These are phyloP conservation scores for Cyrtonyx montezumae DNA, from an alignment of 2,113 vertebrate genomes.

Conservation along the genomic window DNA sequence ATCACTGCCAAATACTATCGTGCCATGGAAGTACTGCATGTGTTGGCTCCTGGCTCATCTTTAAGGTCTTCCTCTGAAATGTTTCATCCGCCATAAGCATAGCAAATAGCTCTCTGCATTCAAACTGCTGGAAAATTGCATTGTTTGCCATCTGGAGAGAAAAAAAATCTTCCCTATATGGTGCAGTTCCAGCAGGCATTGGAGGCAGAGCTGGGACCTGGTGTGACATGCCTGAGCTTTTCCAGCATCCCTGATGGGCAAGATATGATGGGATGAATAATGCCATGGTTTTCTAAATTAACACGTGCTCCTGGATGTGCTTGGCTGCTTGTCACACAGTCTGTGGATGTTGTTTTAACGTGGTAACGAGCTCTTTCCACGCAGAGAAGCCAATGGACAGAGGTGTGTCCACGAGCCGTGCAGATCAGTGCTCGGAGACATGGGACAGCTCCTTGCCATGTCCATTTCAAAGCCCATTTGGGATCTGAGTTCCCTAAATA, in stretches of 20 bases:
- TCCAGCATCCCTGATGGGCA: not conserved
- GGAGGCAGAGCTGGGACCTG: not conserved
- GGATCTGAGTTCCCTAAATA: not conserved
- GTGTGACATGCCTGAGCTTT: rapidly evolving
- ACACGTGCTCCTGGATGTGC: not conserved
- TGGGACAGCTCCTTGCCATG: not conserved
- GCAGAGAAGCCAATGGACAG: not conserved
- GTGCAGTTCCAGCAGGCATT: not conserved
- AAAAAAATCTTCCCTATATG: not conserved
- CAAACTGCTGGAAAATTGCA: not conserved
- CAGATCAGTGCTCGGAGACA: not conserved
- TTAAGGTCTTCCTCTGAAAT: rapidly evolving
- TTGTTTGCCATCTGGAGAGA: rapidly evolving
- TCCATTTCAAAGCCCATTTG: rapidly evolving
- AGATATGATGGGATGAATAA: not conserved
- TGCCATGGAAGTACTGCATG: rapidly evolving
- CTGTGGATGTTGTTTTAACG: not conserved
- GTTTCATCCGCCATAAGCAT: not conserved
- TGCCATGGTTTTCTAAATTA: not conserved
- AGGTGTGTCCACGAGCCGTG: not conserved
- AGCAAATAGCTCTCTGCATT: not conserved
- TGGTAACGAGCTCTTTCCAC: not conserved
- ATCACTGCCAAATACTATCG: not conserved
- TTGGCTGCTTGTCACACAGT: not conserved
- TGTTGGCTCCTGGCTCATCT: not conserved